Base-by-base conservation (phyloP, 92 coral and sea anemone species). In the Bergia puertoricense region DNA sequence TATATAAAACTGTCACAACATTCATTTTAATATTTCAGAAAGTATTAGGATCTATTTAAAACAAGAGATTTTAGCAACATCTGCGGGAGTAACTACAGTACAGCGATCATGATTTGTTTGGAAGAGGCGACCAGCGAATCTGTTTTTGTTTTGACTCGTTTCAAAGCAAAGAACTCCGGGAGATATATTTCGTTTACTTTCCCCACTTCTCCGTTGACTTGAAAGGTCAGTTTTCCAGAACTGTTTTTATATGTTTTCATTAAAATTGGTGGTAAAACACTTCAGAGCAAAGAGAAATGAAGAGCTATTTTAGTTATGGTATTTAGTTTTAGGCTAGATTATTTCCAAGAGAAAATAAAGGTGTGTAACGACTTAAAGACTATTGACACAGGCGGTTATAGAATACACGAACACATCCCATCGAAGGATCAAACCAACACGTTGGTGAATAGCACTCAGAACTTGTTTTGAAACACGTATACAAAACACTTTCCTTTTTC, bases 371-470 rank as follows among this genome's bases (percentile, higher is more conserved):
- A 62, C 30, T 62, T 62, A 43, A 8, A 15, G 5, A 39, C 11
- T 84, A 42, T 69, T 84, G 62, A 71, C 45, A 45, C 87, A 45
- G 78, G 42, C 40, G 83, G 40, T 46, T 22, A 30, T 20, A 38
- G 39, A 23, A 48, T 23, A 80, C 69, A 23, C 22, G 84, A 20
- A 76, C 72, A 73, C 77, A 51, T 45, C 66, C 40, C 42, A 84
- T 67, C 79, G 14, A 54, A 54, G 59, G 59, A 54, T 54, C 59
- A 46, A 84, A 46, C 62, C 87, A 44, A 84, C 87, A 79, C 87
- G 67, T 69, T 46, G 87, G 87, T 59, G 68, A 71, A 79, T 22
- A 44, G 44, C 40, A 56, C 8, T 30, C 39, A 13, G 1, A 9
- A 23, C 57, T 45, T 83, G 59, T 18, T 44, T 68, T 48, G 77